These are phyloP conservation scores for Chymomyza caudatula DNA, from an alignment of 2,888 invertebrate genomes.

Conservation along the genomic window DNA sequence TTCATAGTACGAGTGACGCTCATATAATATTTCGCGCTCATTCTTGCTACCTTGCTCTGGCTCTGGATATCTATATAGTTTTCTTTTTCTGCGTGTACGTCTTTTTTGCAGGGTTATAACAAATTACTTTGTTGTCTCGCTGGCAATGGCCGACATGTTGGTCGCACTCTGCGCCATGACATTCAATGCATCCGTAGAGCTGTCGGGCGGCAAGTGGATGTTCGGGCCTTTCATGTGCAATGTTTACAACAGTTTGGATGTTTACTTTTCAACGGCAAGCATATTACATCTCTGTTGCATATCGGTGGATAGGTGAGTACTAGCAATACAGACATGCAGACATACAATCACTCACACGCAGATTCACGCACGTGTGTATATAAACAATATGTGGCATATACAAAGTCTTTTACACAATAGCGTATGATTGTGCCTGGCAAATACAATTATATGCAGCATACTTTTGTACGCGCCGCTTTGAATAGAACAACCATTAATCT, in stretches of 20 bases:
- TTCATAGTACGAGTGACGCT: constrained; percentile 16
- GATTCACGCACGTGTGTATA: neutral
- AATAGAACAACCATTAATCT: constrained; percentile 56
- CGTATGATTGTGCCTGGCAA: neutral
- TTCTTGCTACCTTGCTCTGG: constrained; percentile 5
- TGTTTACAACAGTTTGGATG: constrained; percentile 97
- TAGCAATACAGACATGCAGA: constrained; percentile 9
- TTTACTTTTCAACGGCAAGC: constrained; percentile 95
- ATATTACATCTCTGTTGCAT: constrained; percentile 96
- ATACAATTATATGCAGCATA: neutral
- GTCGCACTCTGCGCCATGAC: constrained; percentile 97
- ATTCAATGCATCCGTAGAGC: constrained; percentile 93
- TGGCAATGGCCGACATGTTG: constrained; percentile 95
- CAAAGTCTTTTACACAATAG: neutral
- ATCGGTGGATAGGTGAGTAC: constrained; percentile 84
- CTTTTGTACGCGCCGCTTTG: constrained; percentile 9
- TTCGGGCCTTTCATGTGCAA: constrained; percentile 96
- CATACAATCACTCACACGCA: neutral
- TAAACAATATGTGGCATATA: neutral
- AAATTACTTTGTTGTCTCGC: constrained; percentile 96
- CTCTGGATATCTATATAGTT: constrained; percentile 10
- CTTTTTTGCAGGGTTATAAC: constrained; percentile 85
- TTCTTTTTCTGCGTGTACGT: constrained; percentile 27
- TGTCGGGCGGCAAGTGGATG: constrained; percentile 90
- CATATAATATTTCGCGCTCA: constrained; percentile 27